Evolutionary conservation across 1,140 invertebrate genomes (phyloP), one percentile per base, ranked within the genome.

Genomic region (Aphidius ervi): DNA sequence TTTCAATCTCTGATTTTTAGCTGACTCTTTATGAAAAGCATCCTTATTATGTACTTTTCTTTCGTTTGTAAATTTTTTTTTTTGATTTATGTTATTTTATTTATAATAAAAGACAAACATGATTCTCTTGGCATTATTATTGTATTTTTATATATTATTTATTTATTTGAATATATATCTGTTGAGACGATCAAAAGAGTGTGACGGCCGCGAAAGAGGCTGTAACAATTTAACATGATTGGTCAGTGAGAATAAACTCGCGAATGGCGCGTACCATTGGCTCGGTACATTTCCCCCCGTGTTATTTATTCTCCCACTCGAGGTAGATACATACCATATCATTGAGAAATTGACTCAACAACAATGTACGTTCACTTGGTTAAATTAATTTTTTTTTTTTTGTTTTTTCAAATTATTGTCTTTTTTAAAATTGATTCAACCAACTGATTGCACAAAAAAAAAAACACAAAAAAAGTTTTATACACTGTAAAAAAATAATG

Each of bases 211-310:
- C 23, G 70, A 69, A 66, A 65, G 64, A 65, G 68, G 65, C 70
- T 64, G 67, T 72, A 72, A 71, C 77, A 74, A 77, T 79, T 78
- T 77, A 77, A 77, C 75, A 75, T 74, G 75, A 79, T 79, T 78
- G 77, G 77, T 76, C 74, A 71, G 62, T 73, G 70, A 68, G 75
- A 75, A 78, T 78, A 77, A 74, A 78, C 71, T 75, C 70, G 74
- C 72, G 72, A 72, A 74, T 72, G 71, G 71, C 74, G 72, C 74
- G 69, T 71, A 76, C 73, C 72, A 78, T 79, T 79, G 77, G 76
- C 75, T 71, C 69, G 65, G 63, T 42, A 23, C 16, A 31, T 43
- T 31, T 31, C 42, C 31, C 55, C n/a, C 16, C 8, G 20, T 23
- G 23, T 52, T 42, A 45, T 40, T 56, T 9, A 45, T 9, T 46